Percentiles rank a stretch among this genome's conserved stretches.
Evolutionary conservation across 2,797 vertebrate genomes (phyloP).

Genomic region (Sciurus carolinensis): DNA sequence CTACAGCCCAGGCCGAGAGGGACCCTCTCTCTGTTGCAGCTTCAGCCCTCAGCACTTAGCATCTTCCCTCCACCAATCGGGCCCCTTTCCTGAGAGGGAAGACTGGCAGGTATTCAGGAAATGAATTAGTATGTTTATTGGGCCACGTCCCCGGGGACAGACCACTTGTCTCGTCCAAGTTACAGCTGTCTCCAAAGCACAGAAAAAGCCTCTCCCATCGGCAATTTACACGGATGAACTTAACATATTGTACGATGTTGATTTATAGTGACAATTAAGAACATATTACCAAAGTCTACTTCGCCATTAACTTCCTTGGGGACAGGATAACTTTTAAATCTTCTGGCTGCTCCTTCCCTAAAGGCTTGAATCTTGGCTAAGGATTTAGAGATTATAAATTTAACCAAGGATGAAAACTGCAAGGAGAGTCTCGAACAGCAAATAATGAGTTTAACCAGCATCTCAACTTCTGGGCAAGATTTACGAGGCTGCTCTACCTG

Average conservation of each 20-base stretch:
- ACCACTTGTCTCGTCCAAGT: constrained; percentile 64
- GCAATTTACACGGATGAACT: constrained; percentile 76
- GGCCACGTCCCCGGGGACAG: constrained; percentile 53
- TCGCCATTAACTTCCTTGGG: constrained; percentile 79
- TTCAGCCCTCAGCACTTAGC: neutral
- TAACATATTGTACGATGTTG: constrained; percentile 70
- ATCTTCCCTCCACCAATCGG: neutral
- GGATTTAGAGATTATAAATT: constrained; percentile 88
- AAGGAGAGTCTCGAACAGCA: constrained; percentile 82
- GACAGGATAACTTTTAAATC: constrained; percentile 83
- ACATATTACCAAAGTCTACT: constrained; percentile 82
- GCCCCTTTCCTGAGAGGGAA: neutral
- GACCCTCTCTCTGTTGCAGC: neutral
- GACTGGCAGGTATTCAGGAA: constrained; percentile 57
- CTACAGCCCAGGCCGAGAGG: neutral
- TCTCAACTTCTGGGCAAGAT: constrained; percentile 83
- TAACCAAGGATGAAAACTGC: constrained; percentile 84
- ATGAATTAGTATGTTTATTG: constrained; percentile 71
- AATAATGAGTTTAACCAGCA: constrained; percentile 86
- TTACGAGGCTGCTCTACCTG: constrained; percentile 76
- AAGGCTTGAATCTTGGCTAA: constrained; percentile 84
- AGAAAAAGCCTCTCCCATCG: constrained; percentile 44
- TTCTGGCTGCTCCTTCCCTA: constrained; percentile 79
- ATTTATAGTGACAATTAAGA: constrained; percentile 85
- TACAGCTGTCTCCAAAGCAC: constrained; percentile 45